Percentiles rank a stretch among this genome's conserved stretches.
These are phyloP conservation scores for Drosophila putrida DNA, from an alignment of 2,888 invertebrate species.

Conservation along the genomic window DNA sequence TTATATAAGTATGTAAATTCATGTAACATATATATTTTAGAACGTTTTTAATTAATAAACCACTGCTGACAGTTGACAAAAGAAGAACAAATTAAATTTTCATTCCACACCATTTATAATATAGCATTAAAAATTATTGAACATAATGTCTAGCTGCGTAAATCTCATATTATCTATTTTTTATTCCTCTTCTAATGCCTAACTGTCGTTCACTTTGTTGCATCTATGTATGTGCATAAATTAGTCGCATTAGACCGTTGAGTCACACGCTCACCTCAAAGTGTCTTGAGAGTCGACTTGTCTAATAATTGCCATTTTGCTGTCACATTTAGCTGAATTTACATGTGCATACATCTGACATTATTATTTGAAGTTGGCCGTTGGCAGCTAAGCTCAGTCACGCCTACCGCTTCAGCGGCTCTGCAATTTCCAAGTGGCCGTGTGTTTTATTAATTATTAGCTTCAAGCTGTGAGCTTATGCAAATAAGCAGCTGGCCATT, in stretches of 20 bases:
- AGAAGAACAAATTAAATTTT: neutral
- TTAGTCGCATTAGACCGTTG: conserved; percentile 10
- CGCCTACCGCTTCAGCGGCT: conserved; percentile 16
- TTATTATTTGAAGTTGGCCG: conserved; percentile 57
- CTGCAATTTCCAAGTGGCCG: conserved; percentile 36
- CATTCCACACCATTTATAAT: too few relatives aligned
- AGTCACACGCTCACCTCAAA: conserved; percentile 31
- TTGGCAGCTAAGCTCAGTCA: conserved; percentile 44
- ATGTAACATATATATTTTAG: too few relatives aligned
- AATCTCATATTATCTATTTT: neutral
- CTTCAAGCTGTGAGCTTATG: conserved; percentile 59
- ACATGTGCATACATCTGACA: conserved; percentile 71
- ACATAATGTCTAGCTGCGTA: neutral
- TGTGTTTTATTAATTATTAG: conserved; percentile 74
- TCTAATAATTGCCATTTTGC: conserved; percentile 73
- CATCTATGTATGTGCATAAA: conserved; percentile 25
- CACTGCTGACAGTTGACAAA: conserved; percentile 43
- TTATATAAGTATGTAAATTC: too few relatives aligned
- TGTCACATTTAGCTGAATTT: conserved; percentile 77
- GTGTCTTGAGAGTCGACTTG: conserved; percentile 54
- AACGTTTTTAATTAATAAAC: conserved; percentile 59
- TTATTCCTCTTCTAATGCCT: neutral
- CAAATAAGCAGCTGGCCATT: conserved; percentile 63
- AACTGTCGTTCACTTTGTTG: neutral
- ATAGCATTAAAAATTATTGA: too few relatives aligned